Conservation (phyloP, 2,113 vertebrate genomes). For the Thinocorus orbignyianus region DNA sequence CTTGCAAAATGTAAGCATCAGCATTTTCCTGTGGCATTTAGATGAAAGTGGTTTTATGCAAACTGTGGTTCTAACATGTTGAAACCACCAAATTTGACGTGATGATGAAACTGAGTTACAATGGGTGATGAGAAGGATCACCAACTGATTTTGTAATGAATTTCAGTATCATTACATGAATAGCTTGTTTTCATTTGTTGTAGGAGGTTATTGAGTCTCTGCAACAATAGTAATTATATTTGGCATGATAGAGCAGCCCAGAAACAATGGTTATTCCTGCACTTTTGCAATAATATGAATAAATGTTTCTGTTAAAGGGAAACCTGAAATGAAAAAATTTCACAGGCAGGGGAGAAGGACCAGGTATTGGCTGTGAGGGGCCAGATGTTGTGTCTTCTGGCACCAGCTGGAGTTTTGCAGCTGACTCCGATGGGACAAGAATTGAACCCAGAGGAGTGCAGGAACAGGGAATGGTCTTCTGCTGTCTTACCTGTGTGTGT, state of each 20-base stretch:
- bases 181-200: not conserved
- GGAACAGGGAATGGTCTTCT: not conserved
- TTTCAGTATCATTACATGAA: not conserved
- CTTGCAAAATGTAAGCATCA: not conserved
- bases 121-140: not conserved
- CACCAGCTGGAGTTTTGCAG: not conserved
- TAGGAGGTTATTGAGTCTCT: not conserved
- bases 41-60: not conserved
- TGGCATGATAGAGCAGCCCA: not conserved
- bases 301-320: not conserved
- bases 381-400: not conserved
- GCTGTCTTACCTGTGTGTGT: not conserved
- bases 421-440: not conserved
- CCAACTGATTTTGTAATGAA: conserved; percentile 2
- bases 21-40: not conserved
- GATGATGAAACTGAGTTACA: not conserved
- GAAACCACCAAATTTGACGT: not conserved
- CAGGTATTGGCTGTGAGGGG: not conserved
- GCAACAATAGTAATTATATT: not conserved
- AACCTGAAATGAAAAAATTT: not conserved
- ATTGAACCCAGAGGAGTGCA: not conserved
- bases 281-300: not conserved
- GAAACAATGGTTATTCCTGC: not conserved
- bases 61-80: not conserved
- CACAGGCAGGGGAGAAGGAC: not conserved